Evolutionary conservation across 2,113 vertebrate species (phyloP).

Genomic region (Spilogale gracilis): DNA sequence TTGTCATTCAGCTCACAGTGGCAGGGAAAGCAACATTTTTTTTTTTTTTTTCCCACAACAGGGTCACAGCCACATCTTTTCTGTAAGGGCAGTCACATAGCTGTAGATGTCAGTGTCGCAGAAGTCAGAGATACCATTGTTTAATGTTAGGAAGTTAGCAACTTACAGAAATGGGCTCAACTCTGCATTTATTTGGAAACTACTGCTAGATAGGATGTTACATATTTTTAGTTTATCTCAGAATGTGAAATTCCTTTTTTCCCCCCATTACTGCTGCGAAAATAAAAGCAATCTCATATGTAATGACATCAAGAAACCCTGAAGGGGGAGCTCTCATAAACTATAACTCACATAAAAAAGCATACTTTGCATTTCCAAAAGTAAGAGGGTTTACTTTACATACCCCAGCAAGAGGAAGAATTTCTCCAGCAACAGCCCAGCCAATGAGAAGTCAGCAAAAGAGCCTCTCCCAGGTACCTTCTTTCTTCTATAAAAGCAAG

Average conservation of each 20-base stretch:
- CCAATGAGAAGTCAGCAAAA: background rate
- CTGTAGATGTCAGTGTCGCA: slow-evolving; percentile 40
- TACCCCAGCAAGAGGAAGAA: background rate
- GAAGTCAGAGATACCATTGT: slow-evolving; percentile 50
- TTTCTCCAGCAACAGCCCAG: background rate
- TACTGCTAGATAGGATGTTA: background rate
- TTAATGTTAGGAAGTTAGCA: slow-evolving; percentile 14
- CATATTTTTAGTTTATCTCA: background rate
- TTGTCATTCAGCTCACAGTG: background rate
- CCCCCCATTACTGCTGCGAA: background rate
- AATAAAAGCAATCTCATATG: background rate
- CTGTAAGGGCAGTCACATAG: background rate
- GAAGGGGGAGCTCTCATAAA: background rate
- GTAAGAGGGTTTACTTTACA: background rate
- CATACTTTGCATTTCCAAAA: background rate
- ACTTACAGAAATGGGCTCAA: background rate
- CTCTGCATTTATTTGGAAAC: background rate
- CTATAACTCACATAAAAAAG: background rate
- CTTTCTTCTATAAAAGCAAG: background rate
- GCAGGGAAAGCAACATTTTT: background rate
- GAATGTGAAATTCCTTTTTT: background rate
- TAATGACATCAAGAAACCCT: background rate
- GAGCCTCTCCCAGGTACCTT: background rate
- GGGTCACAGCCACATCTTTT: background rate
- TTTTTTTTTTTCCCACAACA: background rate